phyloP scores from a whole-genome alignment of 2,797 vertebrate species.

The Mus minutoides region DNA sequence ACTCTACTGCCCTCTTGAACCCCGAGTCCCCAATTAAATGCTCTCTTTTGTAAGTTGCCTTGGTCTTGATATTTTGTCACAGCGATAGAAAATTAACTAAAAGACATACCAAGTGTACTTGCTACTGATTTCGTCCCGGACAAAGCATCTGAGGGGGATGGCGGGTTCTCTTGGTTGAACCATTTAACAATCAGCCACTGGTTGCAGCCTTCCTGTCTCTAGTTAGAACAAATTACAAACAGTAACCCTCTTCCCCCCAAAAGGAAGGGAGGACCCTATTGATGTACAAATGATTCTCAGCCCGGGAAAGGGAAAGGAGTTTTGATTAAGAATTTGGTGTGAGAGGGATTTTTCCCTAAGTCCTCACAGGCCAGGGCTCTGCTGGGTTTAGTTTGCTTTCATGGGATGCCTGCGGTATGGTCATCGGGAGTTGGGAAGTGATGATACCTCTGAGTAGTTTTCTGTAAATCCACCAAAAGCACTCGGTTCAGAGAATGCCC shows the following conservation, averaged over 20 bases:
- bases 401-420: accelerated
- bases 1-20: neutral
- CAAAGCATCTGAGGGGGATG: neutral
- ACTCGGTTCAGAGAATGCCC: too few relatives aligned
- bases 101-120: neutral
- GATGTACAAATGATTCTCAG: neutral
- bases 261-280: neutral
- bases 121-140: neutral
- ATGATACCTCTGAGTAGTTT: neutral
- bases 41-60: neutral
- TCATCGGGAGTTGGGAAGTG: neutral
- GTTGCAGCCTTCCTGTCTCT: neutral
- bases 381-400: neutral
- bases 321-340: neutral
- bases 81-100: neutral
- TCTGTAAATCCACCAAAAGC: neutral
- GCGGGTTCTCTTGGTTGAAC: neutral
- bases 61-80: neutral
- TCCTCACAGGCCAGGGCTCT: neutral
- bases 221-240: neutral
- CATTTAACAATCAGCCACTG: neutral
- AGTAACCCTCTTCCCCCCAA: neutral
- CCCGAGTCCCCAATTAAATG: neutral
- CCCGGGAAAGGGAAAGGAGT: neutral
- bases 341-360: neutral